Evolutionary conservation across 2,888 invertebrate species (phyloP).

Genomic region (Cloeon dipterum): DNA sequence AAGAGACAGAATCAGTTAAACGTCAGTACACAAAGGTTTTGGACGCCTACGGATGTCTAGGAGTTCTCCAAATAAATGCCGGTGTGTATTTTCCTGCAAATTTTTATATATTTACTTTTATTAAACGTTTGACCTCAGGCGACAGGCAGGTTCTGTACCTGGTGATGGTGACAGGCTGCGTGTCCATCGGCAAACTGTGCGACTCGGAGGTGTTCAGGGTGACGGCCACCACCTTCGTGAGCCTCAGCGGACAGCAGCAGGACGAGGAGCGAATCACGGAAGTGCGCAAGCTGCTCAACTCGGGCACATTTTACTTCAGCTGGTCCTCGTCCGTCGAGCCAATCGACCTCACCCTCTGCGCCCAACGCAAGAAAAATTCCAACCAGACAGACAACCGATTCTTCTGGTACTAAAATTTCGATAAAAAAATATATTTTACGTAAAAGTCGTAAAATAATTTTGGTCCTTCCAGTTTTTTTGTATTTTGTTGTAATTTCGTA

Average conservation of each 20-base stretch:
- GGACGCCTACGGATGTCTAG: constrained; percentile 91
- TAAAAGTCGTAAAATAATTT: too few species aligned
- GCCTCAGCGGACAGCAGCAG: constrained; percentile 46
- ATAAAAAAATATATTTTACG: too few species aligned
- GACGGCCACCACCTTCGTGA: constrained; percentile 76
- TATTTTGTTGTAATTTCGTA: background rate
- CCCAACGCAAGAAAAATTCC: constrained; percentile 67
- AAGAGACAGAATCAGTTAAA: constrained; percentile 75
- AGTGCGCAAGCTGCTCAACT: constrained; percentile 72
- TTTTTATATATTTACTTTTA: too few species aligned
- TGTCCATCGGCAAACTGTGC: constrained; percentile 87
- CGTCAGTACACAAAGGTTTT: constrained; percentile 74
- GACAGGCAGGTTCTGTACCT: constrained; percentile 67
- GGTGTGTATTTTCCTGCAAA: background rate
- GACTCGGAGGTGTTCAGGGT: constrained; percentile 90
- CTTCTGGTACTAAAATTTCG: constrained; percentile 48
- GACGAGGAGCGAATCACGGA: constrained; percentile 35
- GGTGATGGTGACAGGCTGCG: constrained; percentile 84
- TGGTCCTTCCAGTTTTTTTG: background rate
- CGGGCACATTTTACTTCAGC: constrained; percentile 97
- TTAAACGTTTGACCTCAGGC: too few species aligned
- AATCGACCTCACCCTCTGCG: constrained; percentile 84
- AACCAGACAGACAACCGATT: constrained; percentile 78
- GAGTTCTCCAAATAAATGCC: constrained; percentile 51
- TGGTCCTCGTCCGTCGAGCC: constrained; percentile 36